Evolutionary conservation across 2,888 invertebrate genomes (phyloP).

Genomic region (Andrena bicolor): DNA sequence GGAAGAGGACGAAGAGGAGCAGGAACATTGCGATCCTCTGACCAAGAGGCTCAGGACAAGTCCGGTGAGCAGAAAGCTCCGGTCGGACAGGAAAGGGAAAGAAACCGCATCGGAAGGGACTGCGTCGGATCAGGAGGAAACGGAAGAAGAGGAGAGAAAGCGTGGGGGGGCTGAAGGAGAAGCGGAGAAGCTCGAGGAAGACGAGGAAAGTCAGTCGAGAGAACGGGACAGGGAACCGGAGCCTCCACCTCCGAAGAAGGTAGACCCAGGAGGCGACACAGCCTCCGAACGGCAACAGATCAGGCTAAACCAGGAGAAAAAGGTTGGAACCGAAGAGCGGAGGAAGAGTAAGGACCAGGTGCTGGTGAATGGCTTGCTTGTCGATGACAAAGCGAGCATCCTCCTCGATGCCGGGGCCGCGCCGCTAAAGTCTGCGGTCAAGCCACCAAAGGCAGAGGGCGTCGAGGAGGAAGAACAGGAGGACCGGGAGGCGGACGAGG

Average conservation of each 20-base stretch:
- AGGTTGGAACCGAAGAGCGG: constrained; percentile 20
- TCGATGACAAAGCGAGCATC: constrained; percentile 46
- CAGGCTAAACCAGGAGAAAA: constrained; percentile 24
- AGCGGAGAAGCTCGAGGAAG: constrained; percentile 65
- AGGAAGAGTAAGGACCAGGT: constrained; percentile 38
- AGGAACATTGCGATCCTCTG: constrained; percentile 73
- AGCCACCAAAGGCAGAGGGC: constrained; percentile 48
- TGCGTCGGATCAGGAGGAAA: constrained; percentile 52
- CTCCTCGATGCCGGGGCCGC: constrained; percentile 44
- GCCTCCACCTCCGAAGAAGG: constrained; percentile 79
- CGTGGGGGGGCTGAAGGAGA: constrained; percentile 36
- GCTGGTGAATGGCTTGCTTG: constrained; percentile 69
- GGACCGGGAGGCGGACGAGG: constrained; percentile 31
- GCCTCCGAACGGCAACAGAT: constrained; percentile 25
- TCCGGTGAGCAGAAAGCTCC: constrained; percentile 73
- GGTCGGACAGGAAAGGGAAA: constrained; percentile 69
- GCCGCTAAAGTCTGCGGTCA: constrained; percentile 54
- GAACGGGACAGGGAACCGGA: constrained; percentile 83
- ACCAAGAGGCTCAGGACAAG: constrained; percentile 78
- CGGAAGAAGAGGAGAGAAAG: constrained; percentile 49
- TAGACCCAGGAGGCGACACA: constrained; percentile 72
- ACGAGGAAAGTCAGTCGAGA: constrained; percentile 79
- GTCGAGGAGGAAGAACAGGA: constrained; percentile 44
- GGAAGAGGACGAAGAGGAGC: constrained; percentile 68
- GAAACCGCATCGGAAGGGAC: constrained; percentile 42